Evolutionary conservation across 2,113 vertebrate genomes (phyloP), one percentile per base, ranked within the genome.

Genomic region (Pseudopipra pipra): DNA sequence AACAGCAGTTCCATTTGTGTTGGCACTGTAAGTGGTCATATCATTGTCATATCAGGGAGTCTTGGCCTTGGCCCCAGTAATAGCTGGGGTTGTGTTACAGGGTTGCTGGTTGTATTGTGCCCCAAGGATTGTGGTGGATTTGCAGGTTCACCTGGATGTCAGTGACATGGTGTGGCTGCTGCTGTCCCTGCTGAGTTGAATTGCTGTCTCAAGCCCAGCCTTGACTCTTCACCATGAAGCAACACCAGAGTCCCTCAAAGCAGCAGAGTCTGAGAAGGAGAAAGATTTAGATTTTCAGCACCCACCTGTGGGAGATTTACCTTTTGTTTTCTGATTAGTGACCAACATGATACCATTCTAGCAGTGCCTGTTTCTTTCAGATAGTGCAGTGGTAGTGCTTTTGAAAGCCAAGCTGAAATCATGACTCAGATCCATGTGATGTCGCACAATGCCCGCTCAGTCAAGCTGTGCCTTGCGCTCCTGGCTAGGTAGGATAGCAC

Each of bases 401-500:
- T 70, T 66, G 78, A 87, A 93, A 46, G 9, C 21, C 70, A 56
- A 24, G 51, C 91, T 78, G 74, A 49, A 87, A 6, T 17, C 6
- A 0, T 87, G 63, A 78, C 75, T 94, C 54, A 58, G 46, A 25
- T 82, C 78, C 75, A 6, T 47, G 37, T 43, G 49, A 23, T 75
- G 41, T 82, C 1, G 0, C 44, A 25, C 52, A 49, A 23, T 2
- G 49, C n/a, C 14, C 0, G 0, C 81, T 78, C 66, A 33, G 71
- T 39, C 27, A 33, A 76, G n/a, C 85, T n/a, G 1, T 59, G 67
- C 49, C 37, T 20, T 10, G 16, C 89, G 14, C 43, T 22, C n/a
- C 54, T 71, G 73, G 66, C 70, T 73, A 24, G 61, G 14, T 31
- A 58, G 41, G 27, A 4, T 18, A 27, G 59, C 46, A 25, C 11